Evolutionary conservation across 35 echinoderm and acorn worm species (phyloP), one percentile per base, ranked within the genome.

Genomic region (Hemicentrotus pulcherrimus): DNA sequence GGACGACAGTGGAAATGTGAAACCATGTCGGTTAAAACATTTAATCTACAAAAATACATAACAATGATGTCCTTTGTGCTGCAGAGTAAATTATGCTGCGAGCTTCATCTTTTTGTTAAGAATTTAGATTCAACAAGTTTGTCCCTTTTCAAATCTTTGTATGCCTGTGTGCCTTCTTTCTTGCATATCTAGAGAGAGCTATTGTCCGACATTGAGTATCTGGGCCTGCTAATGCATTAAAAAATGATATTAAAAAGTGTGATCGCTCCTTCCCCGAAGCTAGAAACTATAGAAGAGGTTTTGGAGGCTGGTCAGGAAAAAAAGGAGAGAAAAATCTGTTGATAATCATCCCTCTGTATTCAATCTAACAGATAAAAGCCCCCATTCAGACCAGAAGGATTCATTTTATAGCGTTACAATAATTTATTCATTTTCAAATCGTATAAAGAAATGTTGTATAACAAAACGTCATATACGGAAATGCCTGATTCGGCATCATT

Each of bases 11-110:
- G 88, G 46, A 90, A 90, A 45, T 30, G 12, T 33, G n/a, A 90
- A 90, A 33, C 88, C 88, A 15, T 15, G 88, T 18, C 32, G 46
- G 88, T 90, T 90, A 90, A 90, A 90, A 90, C 88, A 90, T 90
- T 90, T 90, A 90, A 90, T 90, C 88, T 90, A 47, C 88, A 90
- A 90, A 90, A 45, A 33, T 90, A 47, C 88, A 90, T 19, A 90
- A 90, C 88, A 90, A 90, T 90, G 31, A 78, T 47, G 18, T 90
- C 32, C 32, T 90, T 90, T 90, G 88, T 90, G n/a, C 32, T 41
- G 19, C 9, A 33, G 46, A 24, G 46, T 90, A 45, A 90, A 90
- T 90, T 33, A 32, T 18, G 88, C 65, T 78, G 65, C 65, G 24
- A 78, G 65, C 65, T 28, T 78, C 65, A 8, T 78, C 65, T n/a